phyloP scores from a whole-genome alignment of 2,888 invertebrate species.

The Rotaria macrura region DNA sequence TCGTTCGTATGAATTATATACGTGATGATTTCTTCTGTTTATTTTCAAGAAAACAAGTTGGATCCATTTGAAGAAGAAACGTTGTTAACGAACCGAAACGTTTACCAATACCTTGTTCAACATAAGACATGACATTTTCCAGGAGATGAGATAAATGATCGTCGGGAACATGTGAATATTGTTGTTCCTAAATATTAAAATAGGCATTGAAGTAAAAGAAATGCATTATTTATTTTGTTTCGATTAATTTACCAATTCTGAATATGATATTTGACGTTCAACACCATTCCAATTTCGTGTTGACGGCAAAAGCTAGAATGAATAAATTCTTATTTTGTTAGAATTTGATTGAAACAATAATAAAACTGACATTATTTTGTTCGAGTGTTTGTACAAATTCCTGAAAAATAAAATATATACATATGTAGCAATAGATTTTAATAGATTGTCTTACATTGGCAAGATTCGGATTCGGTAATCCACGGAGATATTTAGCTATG shows the following conservation, averaged over 20 bases:
- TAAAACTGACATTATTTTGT: not conserved
- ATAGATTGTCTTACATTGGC: not conserved
- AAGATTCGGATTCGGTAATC: not conserved
- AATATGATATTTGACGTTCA: not conserved
- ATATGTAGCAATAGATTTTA: not conserved
- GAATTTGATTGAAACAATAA: not conserved
- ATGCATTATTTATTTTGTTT: not conserved
- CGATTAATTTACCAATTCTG: not conserved
- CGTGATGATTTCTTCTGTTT: not conserved
- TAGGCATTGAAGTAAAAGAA: not conserved
- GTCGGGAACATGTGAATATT: not conserved
- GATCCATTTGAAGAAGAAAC: not conserved
- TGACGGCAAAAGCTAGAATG: not conserved
- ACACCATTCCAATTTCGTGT: constrained; percentile 6
- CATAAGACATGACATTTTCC: not conserved
- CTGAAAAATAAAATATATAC: not conserved
- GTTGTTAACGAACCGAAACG: constrained; percentile 15
- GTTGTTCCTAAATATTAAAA: not conserved
- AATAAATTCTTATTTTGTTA: not conserved
- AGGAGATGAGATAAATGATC: not conserved
- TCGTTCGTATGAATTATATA: not conserved
- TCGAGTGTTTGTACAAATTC: not conserved
- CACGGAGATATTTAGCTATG: constrained; percentile 12
- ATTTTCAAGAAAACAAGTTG: constrained; percentile 13
- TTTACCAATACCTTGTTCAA: constrained; percentile 15